Evolutionary conservation across 2,113 vertebrate genomes (phyloP).

Genomic region (Ursus arctos): DNA sequence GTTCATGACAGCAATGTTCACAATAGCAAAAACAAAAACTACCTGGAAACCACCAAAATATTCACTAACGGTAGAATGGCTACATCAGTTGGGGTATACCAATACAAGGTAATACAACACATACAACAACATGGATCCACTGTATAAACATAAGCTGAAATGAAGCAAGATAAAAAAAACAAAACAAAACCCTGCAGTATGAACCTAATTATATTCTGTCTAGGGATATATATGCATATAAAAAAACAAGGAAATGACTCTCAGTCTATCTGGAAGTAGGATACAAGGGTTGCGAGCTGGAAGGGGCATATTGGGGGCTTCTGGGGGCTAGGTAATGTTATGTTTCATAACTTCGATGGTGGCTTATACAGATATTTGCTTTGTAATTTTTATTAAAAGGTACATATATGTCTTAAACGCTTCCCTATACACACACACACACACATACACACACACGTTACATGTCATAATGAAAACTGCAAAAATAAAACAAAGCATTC

Average conservation of each 20-base stretch:
- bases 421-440: neutral
- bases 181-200: neutral
- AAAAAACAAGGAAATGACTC: neutral
- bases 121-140: neutral
- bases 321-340: neutral
- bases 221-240: neutral
- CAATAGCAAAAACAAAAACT: slow-evolving; percentile 19
- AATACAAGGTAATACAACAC: neutral
- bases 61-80: neutral
- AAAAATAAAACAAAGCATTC: slow-evolving; percentile 13
- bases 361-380: neutral
- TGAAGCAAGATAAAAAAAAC: neutral
- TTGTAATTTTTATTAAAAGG: slow-evolving; percentile 45
- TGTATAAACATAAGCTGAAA: slow-evolving; percentile 10
- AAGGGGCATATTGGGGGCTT: neutral
- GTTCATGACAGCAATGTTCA: neutral
- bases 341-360: neutral
- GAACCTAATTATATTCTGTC: neutral
- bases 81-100: neutral
- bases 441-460: neutral
- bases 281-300: neutral
- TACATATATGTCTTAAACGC: neutral
- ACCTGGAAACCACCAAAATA: neutral
- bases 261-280: neutral
- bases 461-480: neutral